Evolutionary conservation across 2,797 vertebrate species (phyloP), one percentile per base, ranked within the genome.

Genomic region (Pseudocheirus occidentalis): DNA sequence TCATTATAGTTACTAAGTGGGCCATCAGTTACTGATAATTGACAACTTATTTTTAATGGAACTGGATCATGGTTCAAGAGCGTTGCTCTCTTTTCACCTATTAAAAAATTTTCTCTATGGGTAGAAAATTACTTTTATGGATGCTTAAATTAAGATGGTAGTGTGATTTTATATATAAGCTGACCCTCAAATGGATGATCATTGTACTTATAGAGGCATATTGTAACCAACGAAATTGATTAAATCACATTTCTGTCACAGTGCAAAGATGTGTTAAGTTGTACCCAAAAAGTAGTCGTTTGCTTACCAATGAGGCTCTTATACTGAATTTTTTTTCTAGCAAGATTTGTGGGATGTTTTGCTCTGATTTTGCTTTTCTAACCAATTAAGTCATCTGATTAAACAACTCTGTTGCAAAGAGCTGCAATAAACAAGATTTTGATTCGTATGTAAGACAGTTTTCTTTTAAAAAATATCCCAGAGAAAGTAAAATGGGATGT

Each of bases 121-220:
- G 11, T 87, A 31, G 92, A 94, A 87, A 46, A 57, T 0, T 96
- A 90, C 94, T 95, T 95, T 91, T 93, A 34, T 96, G 90, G 28
- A 28, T 94, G 40, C 57, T 93, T 93, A 92, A 96, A 92, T 93
- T 93, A 92, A 96, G 92, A 81, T 94, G 90, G 50, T 95, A 13
- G 3, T 90, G 94, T 93, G 58, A 81, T 93, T 95, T 94, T 66
- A 0, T 93, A 0, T 40, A 34, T 91, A 92, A 94, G 40, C 94
- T 87, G 31, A 90, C 91, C 62, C 93, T 73, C 55, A 29, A 92
- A 54, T 95, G 89, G 18, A 94, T 90, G 28, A 55, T 34, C 28
- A 34, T 97, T 97, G 3, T 95, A 92, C 93, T 93, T 94, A 94
- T 93, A 94, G 97, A 66, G n/a, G 14, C 34, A 73, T 73, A 34